Evolutionary conservation across 2,888 invertebrate species (phyloP), one percentile per base, ranked within the genome.

Genomic region (Monoplex corrugatus): DNA sequence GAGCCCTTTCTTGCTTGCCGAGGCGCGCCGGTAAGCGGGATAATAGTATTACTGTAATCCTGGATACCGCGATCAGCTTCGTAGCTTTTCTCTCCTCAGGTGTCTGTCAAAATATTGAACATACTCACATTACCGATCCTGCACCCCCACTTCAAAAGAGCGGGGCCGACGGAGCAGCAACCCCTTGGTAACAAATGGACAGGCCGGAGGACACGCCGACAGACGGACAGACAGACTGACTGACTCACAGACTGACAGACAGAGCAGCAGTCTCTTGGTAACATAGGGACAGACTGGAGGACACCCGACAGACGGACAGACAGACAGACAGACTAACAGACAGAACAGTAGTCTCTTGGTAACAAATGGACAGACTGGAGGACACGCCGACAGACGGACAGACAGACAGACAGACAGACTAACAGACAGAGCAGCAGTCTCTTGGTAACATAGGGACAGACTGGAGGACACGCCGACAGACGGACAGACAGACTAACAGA

Each of bases 201-300:
- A 50, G 10, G 19, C 10, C 8, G 50, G 19, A 8, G 19, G 50
- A 50, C 50, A 50, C 10, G 19, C 50, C 8, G 50, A 50, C 50
- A 50, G 50, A 50, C 50, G 19, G 50, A 50, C 50, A 84, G 84
- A 84, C 43, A 84, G 84, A 43, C 32, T 80, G 87, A 87, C 45
- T 80, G 80, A 87, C 80, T 80, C 78, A 87, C 80, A 87, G 80
- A 87, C 78, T 80, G 87, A 87, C 78, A 87, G 87, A 87, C 78
- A 87, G 87, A 87, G 87, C 78, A 80, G 75, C 75, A 82, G 43
- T 13, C 50, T n/a, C n/a, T n/a, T n/a, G n/a, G n/a, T n/a, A n/a
- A n/a, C n/a, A n/a, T n/a, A n/a, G n/a, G n/a, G n/a, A n/a, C n/a
- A n/a, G n/a, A n/a, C n/a, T n/a, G n/a, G n/a, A n/a, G n/a, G n/a